Percentiles rank a stretch among this genome's conserved stretches.
These are phyloP conservation scores for Calidris pygmaea DNA, from an alignment of 2,113 vertebrate species.

Conservation along the genomic window DNA sequence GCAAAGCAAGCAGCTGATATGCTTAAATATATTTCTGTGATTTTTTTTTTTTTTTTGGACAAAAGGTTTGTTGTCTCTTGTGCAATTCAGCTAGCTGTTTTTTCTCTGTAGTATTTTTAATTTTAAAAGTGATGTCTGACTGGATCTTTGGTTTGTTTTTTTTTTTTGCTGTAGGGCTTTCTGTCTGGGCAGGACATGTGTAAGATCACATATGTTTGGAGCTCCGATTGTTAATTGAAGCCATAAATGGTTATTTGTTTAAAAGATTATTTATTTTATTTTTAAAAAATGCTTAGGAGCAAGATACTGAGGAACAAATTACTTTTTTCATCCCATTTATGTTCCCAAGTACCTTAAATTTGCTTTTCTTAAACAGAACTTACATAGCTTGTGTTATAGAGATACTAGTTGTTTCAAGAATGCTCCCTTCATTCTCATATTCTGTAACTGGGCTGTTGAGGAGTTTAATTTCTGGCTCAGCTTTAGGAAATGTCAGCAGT, in stretches of 20 bases:
- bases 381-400: fast-evolving
- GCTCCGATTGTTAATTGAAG: background rate
- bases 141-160: background rate
- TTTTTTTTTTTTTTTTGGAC: background rate
- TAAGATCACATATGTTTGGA: background rate
- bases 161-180: background rate
- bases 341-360: background rate
- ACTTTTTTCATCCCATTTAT: background rate
- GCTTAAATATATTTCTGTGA: background rate
- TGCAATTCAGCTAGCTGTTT: background rate
- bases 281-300: background rate
- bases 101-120: background rate
- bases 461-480: background rate
- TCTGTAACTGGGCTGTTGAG: background rate
- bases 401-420: background rate
- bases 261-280: background rate
- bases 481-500: background rate
- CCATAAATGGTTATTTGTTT: background rate
- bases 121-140: background rate
- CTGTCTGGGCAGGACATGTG: background rate
- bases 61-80: background rate
- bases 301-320: background rate
- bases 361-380: background rate
- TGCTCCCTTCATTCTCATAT: background rate
- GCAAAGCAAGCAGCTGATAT: background rate